phyloP scores from a whole-genome alignment of 2,797 vertebrate species.

The Eutrigla gurnardus region DNA sequence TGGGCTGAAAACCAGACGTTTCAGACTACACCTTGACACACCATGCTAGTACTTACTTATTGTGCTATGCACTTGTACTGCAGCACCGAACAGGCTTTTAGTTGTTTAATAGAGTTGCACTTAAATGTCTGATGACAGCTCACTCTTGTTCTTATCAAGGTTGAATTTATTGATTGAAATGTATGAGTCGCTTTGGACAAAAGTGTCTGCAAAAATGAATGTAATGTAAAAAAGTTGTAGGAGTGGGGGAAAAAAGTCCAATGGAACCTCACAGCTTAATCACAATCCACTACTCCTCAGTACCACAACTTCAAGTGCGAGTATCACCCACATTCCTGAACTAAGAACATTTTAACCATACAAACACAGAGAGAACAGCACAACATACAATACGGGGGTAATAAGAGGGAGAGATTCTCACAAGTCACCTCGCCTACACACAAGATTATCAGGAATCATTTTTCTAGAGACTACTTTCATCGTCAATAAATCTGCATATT shows the following conservation, averaged over 20 bases:
- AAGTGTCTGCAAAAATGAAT: neutral
- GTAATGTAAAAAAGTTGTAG: neutral
- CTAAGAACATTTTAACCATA: constrained; percentile 26
- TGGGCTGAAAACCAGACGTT: neutral
- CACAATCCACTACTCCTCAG: neutral
- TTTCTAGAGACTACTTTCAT: neutral
- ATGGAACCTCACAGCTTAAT: constrained; percentile 9
- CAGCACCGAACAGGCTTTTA: neutral
- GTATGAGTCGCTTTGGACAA: constrained; percentile 8
- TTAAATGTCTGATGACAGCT: constrained; percentile 11
- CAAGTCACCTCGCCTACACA: neutral
- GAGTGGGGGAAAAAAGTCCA: neutral
- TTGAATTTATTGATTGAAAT: neutral
- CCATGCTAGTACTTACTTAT: neutral
- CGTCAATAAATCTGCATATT: neutral
- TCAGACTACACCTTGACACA: constrained; percentile 4
- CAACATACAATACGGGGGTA: constrained; percentile 14
- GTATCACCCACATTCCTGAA: constrained; percentile 29
- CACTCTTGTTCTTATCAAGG: constrained; percentile 13
- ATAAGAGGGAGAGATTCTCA: constrained; percentile 7
- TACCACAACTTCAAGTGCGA: neutral
- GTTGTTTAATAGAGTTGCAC: constrained; percentile 5
- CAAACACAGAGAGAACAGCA: constrained; percentile 23
- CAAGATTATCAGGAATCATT: neutral
- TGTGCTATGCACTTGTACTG: neutral